Conservation (phyloP, 2,113 vertebrate genomes). For the Beaufortia kweichowensis region DNA sequence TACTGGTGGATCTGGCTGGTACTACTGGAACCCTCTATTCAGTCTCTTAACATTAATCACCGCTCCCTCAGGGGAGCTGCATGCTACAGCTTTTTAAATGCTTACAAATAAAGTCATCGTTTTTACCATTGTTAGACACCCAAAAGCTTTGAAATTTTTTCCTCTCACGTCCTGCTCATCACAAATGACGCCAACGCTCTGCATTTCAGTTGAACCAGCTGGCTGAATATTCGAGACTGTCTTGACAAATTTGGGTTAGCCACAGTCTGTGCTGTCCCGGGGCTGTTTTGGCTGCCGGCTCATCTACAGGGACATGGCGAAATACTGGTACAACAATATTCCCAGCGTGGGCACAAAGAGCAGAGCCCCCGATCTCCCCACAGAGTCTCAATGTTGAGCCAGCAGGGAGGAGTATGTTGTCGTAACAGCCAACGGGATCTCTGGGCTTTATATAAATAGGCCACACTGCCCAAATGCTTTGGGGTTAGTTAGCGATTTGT, state of each 20-base stretch:
- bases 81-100: no score
- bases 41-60: no score
- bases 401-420: conserved; percentile 27
- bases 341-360: conserved; percentile 32
- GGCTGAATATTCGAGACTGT: not conserved
- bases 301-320: conserved; percentile 25
- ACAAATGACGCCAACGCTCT: not conserved
- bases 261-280: not conserved
- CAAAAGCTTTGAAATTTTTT: no score
- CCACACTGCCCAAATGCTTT: conserved; percentile 13
- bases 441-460: conserved; percentile 32
- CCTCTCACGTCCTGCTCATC: no score
- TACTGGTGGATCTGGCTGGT: no score
- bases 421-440: conserved; percentile 34
- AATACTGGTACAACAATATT: conserved; percentile 35
- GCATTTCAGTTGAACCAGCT: not conserved
- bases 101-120: no score
- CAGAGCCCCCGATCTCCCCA: conserved; percentile 23
- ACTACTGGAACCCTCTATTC: no score
- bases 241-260: conserved; percentile 33
- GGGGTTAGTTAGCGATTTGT: conserved; percentile 30
- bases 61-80: no score
- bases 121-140: no score
- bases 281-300: conserved; percentile 28
- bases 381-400: conserved; percentile 20